Evolutionary conservation across 2,888 invertebrate species (phyloP), one percentile per base, ranked within the genome.

Genomic region (Athrips mouffetella): DNA sequence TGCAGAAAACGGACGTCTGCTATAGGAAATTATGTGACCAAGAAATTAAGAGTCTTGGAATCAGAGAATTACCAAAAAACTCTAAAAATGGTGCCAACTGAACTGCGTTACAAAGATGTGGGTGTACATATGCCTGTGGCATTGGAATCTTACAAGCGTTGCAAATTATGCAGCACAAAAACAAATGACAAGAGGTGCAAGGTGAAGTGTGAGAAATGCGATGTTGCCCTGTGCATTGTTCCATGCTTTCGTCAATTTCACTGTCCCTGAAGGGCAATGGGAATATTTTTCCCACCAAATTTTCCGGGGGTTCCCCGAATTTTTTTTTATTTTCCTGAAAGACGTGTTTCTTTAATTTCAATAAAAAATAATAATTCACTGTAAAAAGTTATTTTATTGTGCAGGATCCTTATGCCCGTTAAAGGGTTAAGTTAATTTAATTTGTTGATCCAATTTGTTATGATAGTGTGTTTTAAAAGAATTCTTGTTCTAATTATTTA

Each of bases 31-130:
- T 54, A 55, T 45, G 41, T 56, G 30, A 39, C 42, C 23, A 57
- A 50, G 44, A 57, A 54, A 51, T 49, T 50, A 52, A 45, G 31
- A 16, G 48, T 41, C 39, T 40, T 47, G 18, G n/a, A n/a, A n/a
- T 53, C 54, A 21, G 56, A 58, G 33, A 52, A 53, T 52, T 51
- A 50, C 35, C 55, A 58, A 50, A 56, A 56, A 49, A 25, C 35
- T 30, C 1, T 45, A 7, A 27, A 44, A 29, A 20, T 27, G 23
- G 21, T 51, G 6, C 16, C 51, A 8, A n/a, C 11, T 30, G 51
- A 51, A 51, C 31, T 48, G 18, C 48, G 48, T 16, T 47, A 21
- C 45, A 20, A 31, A 11, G 46, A 51, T 23, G 51, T 51, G 33
- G 51, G 51, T 2, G 51, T 45, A 8, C 48, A 51, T 29, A 48